Evolutionary conservation across 2,797 vertebrate species (phyloP).

Genomic region (Spatula clypeata): DNA sequence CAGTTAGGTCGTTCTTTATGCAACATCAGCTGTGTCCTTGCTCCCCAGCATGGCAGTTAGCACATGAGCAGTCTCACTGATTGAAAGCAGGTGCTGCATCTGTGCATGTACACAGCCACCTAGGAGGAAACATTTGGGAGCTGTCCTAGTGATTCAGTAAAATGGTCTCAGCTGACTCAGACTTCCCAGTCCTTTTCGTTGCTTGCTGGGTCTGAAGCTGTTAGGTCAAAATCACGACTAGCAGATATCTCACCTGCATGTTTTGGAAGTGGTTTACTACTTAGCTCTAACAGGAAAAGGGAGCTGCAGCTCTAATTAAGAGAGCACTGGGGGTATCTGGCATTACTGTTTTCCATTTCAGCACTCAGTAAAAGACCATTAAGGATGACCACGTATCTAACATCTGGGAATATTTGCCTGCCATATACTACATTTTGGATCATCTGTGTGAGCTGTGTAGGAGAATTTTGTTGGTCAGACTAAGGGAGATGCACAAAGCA

Average conservation of each 20-base stretch:
- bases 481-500: neutral
- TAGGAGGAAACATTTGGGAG: neutral
- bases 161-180: conserved; percentile 15
- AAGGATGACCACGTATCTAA: neutral
- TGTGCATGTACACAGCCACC: neutral
- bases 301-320: neutral
- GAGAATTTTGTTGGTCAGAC: neutral
- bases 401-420: neutral
- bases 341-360: neutral
- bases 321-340: neutral
- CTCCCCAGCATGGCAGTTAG: neutral
- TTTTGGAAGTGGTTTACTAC: neutral
- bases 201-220: neutral
- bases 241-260: neutral
- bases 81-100: neutral
- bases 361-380: neutral
- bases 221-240: neutral
- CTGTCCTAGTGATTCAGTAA: neutral
- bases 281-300: neutral
- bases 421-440: neutral
- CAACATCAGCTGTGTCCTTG: neutral
- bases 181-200: neutral
- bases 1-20: neutral
- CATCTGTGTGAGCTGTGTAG: neutral
- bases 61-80: neutral